A percentile compares a stretch with the other conserved stretches of the same genome.
These are phyloP conservation scores for Poeciliopsis gracilis DNA, from an alignment of 2,797 vertebrate genomes.

Conservation along the genomic window DNA sequence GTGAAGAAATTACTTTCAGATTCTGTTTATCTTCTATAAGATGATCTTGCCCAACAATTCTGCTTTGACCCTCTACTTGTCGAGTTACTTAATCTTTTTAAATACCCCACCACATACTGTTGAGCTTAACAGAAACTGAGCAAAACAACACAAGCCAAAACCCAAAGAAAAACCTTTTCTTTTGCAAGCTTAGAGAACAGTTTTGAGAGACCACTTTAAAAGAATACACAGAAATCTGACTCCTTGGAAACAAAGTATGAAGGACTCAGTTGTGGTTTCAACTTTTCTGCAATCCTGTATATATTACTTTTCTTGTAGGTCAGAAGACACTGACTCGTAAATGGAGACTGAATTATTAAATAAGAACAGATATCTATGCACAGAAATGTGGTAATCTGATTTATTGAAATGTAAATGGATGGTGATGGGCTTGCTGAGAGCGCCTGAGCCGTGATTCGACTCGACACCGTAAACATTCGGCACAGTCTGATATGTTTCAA, in stretches of 20 bases:
- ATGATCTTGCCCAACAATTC: background rate
- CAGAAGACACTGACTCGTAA: conserved; percentile 24
- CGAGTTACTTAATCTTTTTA: background rate
- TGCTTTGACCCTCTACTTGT: background rate
- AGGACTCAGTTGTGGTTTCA: conserved; percentile 1
- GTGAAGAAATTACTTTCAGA: background rate
- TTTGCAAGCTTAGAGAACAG: background rate
- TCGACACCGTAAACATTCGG: conserved; percentile 39
- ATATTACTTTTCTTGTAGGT: conserved; percentile 38
- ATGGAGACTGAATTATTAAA: conserved; percentile 41
- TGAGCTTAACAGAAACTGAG: background rate
- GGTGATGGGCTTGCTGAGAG: conserved; percentile 39
- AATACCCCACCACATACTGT: background rate
- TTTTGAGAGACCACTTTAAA: conserved; percentile 8
- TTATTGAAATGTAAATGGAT: conserved; percentile 59
- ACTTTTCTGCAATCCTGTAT: background rate
- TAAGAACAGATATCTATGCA: conserved; percentile 24
- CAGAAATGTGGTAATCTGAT: conserved; percentile 58
- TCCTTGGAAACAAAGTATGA: conserved; percentile 19
- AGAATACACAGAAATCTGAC: background rate
- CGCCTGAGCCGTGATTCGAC: conserved; percentile 38
- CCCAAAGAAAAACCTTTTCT: background rate
- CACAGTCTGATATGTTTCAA: conserved; percentile 50
- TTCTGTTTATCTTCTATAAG: background rate
- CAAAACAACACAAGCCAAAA: background rate